Conservation (phyloP, 2,888 invertebrate species). For the Acrobasis consociella region DNA sequence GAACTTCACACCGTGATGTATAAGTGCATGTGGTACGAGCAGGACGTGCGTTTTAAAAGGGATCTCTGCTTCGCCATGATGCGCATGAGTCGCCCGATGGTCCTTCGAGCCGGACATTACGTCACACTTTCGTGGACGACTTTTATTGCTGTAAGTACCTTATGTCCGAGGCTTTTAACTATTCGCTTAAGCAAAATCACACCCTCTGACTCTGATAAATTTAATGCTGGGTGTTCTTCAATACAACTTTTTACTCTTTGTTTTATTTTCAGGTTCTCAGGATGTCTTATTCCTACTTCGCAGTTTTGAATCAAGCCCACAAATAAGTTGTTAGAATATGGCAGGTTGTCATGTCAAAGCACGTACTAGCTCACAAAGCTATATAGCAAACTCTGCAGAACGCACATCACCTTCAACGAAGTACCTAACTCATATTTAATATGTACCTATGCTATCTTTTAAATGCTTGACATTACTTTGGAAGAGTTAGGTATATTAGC, state of each 20-base stretch:
- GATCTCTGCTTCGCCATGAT: slow-evolving; percentile 73
- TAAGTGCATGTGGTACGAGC: slow-evolving; percentile 78
- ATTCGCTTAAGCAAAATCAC: no score
- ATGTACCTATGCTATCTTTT: no score
- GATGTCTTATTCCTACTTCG: slow-evolving; percentile 72
- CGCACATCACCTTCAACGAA: no score
- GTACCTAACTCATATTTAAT: no score
- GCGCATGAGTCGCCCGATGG: slow-evolving; percentile 65
- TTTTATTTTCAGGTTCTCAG: slow-evolving; percentile 60
- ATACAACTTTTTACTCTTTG: no score
- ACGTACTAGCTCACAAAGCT: no score
- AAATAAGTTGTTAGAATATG: slow-evolving; percentile 21
- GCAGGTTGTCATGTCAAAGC: not conserved
- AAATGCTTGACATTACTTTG: no score
- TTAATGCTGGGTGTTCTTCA: no score
- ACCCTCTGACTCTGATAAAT: no score
- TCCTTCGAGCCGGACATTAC: slow-evolving; percentile 75
- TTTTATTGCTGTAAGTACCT: slow-evolving; percentile 69
- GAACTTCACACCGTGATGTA: slow-evolving; percentile 74
- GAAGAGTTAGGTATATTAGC: no score
- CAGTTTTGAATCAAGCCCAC: slow-evolving; percentile 60
- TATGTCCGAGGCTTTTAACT: no score
- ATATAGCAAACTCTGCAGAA: no score
- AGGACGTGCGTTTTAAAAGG: slow-evolving; percentile 67
- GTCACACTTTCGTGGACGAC: slow-evolving; percentile 73